Conservation (phyloP, 2,113 vertebrate genomes). For the Sus scrofa region DNA sequence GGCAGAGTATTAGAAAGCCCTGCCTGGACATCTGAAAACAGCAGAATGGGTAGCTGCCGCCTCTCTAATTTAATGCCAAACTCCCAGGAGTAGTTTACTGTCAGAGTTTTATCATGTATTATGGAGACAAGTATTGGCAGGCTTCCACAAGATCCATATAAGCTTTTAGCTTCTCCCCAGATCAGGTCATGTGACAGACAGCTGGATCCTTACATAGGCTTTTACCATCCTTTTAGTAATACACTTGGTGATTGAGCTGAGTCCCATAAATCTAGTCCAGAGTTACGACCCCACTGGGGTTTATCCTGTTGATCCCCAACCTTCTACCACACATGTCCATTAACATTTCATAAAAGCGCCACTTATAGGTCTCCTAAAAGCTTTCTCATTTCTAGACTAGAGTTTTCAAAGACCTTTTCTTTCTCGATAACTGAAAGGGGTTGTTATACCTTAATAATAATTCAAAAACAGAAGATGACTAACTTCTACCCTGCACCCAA, state of each 20-base stretch:
- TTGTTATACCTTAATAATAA: constrained; percentile 60
- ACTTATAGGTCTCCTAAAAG: constrained; percentile 62
- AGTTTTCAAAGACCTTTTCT: constrained; percentile 35
- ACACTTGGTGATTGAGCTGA: constrained; percentile 72
- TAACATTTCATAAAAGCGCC: constrained; percentile 72
- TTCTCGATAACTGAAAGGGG: constrained; percentile 54
- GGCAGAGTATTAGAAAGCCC: constrained; percentile 40
- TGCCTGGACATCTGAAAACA: constrained; percentile 60
- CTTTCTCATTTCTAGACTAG: constrained; percentile 52
- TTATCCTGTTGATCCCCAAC: constrained; percentile 62
- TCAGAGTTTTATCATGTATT: constrained; percentile 72
- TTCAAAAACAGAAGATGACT: constrained; percentile 59
- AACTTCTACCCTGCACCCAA: not conserved
- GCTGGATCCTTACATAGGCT: constrained; percentile 68
- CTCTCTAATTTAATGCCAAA: constrained; percentile 75
- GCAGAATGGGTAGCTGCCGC: constrained; percentile 19
- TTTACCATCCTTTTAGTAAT: constrained; percentile 80
- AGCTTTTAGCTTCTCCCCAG: constrained; percentile 79
- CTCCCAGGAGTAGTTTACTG: constrained; percentile 72
- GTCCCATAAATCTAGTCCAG: constrained; percentile 74
- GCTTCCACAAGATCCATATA: constrained; percentile 78
- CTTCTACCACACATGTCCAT: constrained; percentile 62
- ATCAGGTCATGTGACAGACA: constrained; percentile 69
- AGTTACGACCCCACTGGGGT: constrained; percentile 55
- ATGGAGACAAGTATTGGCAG: constrained; percentile 72